These are phyloP conservation scores for Athalia circularis DNA, from an alignment of 2,888 invertebrate species.

Conservation along the genomic window DNA sequence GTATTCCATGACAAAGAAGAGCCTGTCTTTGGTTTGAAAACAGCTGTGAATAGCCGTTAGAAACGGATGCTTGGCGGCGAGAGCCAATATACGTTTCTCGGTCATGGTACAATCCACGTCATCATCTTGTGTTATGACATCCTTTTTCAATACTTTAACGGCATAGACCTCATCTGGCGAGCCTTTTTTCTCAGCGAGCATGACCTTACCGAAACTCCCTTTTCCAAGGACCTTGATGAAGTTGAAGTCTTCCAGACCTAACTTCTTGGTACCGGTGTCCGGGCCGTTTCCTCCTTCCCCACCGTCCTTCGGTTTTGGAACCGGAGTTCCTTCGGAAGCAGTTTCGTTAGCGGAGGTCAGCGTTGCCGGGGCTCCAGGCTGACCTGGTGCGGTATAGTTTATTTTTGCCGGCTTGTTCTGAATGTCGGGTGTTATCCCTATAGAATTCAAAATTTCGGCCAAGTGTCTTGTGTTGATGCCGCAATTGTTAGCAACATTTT, in stretches of 20 bases:
- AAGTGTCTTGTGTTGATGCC: conserved; percentile 98
- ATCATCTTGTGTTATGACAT: conserved; percentile 98
- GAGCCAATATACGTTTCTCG: conserved; percentile 95
- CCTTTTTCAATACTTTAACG: conserved; percentile 95
- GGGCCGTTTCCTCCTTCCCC: conserved; percentile 53
- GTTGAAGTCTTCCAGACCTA: conserved; percentile 91
- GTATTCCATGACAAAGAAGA: conserved; percentile 99
- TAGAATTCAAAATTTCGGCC: conserved; percentile 93
- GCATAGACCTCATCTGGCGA: conserved; percentile 92
- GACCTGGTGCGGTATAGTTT: conserved; percentile 58
- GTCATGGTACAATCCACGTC: conserved; percentile 99
- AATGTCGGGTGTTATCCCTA: conserved; percentile 94
- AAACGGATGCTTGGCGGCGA: conserved; percentile 99
- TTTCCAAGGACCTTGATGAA: conserved; percentile 99
- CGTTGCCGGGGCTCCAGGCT: conserved; percentile 27
- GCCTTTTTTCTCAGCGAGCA: conserved; percentile 96
- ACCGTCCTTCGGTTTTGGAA: conserved; percentile 46
- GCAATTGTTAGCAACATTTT: conserved; percentile 99
- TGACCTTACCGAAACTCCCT: conserved; percentile 99
- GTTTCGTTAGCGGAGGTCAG: conserved; percentile 28
- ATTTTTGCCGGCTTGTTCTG: conserved; percentile 76
- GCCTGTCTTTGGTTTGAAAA: conserved; percentile 96
- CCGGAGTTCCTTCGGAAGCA: conserved; percentile 2
- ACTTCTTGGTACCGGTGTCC: conserved; percentile 74
- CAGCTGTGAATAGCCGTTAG: conserved; percentile 97